A percentile compares a stretch with the other conserved stretches of the same genome.
Conservation (phyloP, 2,113 vertebrate species). For the Regulus satrapa region DNA sequence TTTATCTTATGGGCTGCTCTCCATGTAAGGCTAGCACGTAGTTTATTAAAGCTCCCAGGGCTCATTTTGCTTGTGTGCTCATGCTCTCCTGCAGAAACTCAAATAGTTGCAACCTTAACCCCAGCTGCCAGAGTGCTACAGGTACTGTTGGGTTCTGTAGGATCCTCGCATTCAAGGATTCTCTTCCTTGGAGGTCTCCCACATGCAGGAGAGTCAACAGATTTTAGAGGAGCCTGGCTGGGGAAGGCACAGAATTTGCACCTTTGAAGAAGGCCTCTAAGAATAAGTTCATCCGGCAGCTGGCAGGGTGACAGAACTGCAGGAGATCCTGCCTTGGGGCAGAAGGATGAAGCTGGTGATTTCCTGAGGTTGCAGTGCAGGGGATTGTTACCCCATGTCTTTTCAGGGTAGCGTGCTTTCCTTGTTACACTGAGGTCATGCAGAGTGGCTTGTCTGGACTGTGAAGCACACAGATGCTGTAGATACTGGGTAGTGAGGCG, state of each 20-base stretch:
- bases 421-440: neutral
- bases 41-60: neutral
- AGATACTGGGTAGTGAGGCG: neutral
- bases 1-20: constrained; percentile 47
- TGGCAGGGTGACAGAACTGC: neutral
- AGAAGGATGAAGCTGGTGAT: neutral
- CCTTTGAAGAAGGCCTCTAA: accelerated
- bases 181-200: neutral
- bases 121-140: neutral
- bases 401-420: neutral
- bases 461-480: neutral
- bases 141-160: accelerated
- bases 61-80: constrained; percentile 2
- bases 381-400: neutral
- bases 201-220: accelerated
- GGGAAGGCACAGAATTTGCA: neutral
- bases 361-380: neutral
- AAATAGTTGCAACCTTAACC: neutral
- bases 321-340: neutral
- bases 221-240: neutral
- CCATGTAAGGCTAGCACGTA: accelerated
- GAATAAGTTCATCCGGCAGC: neutral
- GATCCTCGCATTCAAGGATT: too few relatives aligned
- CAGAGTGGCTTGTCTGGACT: neutral
- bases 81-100: neutral